Evolutionary conservation across 2,113 vertebrate genomes (phyloP), one percentile per base, ranked within the genome.

Genomic region (Saccopteryx leptura): DNA sequence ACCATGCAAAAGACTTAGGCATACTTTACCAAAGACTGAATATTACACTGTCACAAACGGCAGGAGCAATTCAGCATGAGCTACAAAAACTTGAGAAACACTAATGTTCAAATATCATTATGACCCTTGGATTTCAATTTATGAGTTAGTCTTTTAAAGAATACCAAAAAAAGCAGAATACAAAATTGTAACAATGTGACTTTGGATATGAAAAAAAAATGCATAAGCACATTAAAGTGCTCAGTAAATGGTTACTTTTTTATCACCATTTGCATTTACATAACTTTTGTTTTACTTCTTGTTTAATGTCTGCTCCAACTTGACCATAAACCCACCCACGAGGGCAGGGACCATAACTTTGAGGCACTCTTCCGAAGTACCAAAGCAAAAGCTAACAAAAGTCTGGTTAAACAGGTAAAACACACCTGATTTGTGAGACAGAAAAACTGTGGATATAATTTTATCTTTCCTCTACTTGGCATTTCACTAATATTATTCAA

Each of bases 191-290:
- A 79, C 18, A 8, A 31, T 15, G 46, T 21, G 50, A 90, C 28
- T 60, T 24, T 0, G 7, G 75, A 9, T 81, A 56, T 74, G 13
- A 66, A 87, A 80, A 91, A 91, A 66, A 28, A 28, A 0, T 65
- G 21, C 7, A 83, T 18, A 76, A 12, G 18, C 17, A 58, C 14
- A 21, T 88, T 48, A 54, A 68, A 87, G 13, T 66, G 74, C 23
- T 81, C 48, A 58, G 58, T 33, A 74, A 91, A 65, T 33, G 52
- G 52, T 76, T 88, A 76, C 72, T 65, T 65, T 88, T 88, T 56
- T 39, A 52, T 21, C 39, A n/a, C 7, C 26, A 75, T n/a, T 54
- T 69, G 28, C 50, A 66, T 81, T 46, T 63, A 31, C 12, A 75
- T 6, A 91, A 48, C 19, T 61, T 56, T 63, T 63, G 11, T 65